Percentiles rank a stretch among this genome's conserved stretches.
Evolutionary conservation across 2,113 vertebrate species (phyloP).

Genomic region (Serilophus lunatus): DNA sequence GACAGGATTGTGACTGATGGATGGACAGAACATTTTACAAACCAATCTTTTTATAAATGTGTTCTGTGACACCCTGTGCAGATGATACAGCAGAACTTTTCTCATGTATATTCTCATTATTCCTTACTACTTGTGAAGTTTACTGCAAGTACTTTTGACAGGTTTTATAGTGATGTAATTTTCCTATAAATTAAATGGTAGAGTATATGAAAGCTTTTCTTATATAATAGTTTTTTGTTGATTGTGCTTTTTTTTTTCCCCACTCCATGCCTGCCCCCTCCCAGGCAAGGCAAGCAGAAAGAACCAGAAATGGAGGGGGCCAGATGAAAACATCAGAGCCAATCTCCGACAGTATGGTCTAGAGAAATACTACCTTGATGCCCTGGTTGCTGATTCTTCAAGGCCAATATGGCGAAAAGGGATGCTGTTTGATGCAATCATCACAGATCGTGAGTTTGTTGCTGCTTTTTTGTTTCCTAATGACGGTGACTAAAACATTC

Average conservation of each 20-base stretch:
- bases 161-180: neutral
- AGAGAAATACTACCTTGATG: slow-evolving; percentile 88
- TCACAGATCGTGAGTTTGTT: slow-evolving; percentile 91
- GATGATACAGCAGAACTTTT: neutral
- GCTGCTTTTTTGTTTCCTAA: neutral
- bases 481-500: neutral
- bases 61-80: neutral
- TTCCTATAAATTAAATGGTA: neutral
- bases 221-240: neutral
- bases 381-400: slow-evolving; percentile 92
- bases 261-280: neutral
- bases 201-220: neutral
- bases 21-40: neutral
- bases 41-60: neutral
- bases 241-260: neutral
- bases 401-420: slow-evolving; percentile 86
- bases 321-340: slow-evolving; percentile 96
- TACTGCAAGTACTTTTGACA: neutral
- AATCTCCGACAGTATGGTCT: slow-evolving; percentile 93
- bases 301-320: slow-evolving; percentile 97
- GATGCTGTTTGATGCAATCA: slow-evolving; percentile 86
- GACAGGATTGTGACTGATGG: neutral
- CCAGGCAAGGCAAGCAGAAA: slow-evolving; percentile 93
- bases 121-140: neutral
- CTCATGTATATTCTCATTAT: neutral